phyloP scores from a whole-genome alignment of 2,797 vertebrate genomes.

The Mus spretus region DNA sequence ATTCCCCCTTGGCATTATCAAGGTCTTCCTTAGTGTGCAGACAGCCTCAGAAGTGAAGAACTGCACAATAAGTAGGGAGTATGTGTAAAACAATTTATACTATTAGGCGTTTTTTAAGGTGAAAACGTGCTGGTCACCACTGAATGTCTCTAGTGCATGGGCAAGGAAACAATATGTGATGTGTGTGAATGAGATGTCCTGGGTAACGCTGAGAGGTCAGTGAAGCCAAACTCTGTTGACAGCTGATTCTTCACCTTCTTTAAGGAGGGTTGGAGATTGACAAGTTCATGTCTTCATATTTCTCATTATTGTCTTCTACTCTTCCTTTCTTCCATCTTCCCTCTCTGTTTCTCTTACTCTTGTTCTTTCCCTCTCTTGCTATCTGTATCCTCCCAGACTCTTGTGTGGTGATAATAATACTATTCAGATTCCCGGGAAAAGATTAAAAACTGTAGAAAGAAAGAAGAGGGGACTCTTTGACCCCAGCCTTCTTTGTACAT shows the following conservation, averaged over 20 bases:
- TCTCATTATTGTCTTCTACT: too few species aligned
- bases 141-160: background rate
- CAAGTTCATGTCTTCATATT: background rate
- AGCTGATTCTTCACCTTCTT: background rate
- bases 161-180: background rate
- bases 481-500: background rate
- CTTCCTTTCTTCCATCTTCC: background rate
- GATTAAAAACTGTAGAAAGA: background rate
- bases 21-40: background rate
- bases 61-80: background rate
- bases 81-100: background rate
- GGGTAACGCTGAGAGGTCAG: background rate
- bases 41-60: background rate
- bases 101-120: background rate
- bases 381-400: background rate
- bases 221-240: background rate
- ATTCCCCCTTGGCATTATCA: background rate
- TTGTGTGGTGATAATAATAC: background rate
- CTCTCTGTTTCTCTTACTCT: background rate
- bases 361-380: accelerated
- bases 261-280: background rate
- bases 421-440: background rate
- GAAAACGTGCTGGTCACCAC: background rate
- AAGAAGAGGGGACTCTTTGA: background rate
- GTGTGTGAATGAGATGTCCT: too few species aligned